Conservation (phyloP, 2,113 vertebrate genomes). For the Neolamprologus ventralis region DNA sequence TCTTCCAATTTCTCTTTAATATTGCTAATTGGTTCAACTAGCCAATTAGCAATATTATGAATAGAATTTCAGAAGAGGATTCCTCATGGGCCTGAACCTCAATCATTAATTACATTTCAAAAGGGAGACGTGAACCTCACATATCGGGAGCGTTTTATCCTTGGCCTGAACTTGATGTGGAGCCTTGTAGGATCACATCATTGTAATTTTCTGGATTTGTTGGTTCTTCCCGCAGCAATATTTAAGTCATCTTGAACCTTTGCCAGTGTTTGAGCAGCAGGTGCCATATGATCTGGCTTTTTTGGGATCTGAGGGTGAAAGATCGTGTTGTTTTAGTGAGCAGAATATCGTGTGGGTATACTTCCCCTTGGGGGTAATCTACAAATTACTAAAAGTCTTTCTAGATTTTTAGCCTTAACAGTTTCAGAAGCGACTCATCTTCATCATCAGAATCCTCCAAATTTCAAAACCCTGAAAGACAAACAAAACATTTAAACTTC, state of each 20-base stretch:
- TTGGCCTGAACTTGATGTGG: not conserved
- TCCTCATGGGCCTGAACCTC: not conserved
- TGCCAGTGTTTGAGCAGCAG: not conserved
- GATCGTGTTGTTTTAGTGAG: not conserved
- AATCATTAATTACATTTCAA: not conserved
- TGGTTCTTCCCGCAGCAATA: not conserved
- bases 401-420: not conserved
- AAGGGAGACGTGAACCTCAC: not conserved
- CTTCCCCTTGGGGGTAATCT: not conserved
- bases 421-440: not conserved
- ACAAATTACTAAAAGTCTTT: not conserved
- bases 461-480: not conserved
- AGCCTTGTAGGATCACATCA: not conserved
- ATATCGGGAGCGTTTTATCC: not conserved
- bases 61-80: not conserved
- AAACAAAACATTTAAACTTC: not conserved
- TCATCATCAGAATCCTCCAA: not conserved
- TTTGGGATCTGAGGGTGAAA: not conserved
- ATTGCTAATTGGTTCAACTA: not conserved
- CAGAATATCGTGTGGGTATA: not conserved
- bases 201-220: not conserved
- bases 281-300: not conserved
- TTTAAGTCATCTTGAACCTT: not conserved
- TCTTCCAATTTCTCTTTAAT: not conserved
- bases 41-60: not conserved